These are phyloP conservation scores for Chelonia mydas DNA, from an alignment of 2,797 vertebrate species.

Conservation along the genomic window DNA sequence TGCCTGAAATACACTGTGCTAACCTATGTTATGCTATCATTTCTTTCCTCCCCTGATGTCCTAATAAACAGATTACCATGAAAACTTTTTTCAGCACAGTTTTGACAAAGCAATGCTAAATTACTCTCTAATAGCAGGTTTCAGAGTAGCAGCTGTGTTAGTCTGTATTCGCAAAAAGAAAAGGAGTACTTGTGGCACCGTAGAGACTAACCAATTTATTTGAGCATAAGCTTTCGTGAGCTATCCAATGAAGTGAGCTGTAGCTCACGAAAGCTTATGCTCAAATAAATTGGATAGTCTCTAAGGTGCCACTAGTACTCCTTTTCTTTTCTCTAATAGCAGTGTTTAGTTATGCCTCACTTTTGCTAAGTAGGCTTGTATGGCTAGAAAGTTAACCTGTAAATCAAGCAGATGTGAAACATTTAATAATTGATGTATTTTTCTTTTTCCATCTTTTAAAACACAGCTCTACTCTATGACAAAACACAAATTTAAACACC, in stretches of 20 bases:
- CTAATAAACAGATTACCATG: not conserved
- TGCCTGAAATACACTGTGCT: not conserved
- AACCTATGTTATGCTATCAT: not conserved
- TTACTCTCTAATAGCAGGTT: not conserved
- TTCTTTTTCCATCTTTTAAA: slow-evolving; percentile 20
- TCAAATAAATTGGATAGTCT: too few species aligned
- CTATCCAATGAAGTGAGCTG: too few species aligned
- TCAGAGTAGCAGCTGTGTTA: too few species aligned
- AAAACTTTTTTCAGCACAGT: not conserved
- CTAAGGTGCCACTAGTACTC: too few species aligned
- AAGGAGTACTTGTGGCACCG: too few species aligned
- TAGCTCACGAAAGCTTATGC: too few species aligned
- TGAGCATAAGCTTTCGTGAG: too few species aligned
- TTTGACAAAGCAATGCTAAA: not conserved
- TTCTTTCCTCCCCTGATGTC: not conserved
- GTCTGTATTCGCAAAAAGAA: too few species aligned
- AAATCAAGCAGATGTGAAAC: slow-evolving; percentile 1
- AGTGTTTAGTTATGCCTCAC: not conserved
- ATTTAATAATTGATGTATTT: slow-evolving; percentile 7
- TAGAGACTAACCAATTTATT: too few species aligned
- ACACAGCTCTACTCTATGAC: not conserved
- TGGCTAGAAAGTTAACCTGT: not conserved
- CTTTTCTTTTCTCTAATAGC: not conserved
- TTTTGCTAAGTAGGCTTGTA: slow-evolving; percentile 20
- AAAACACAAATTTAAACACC: not conserved